Conservation (phyloP, 2,888 invertebrate genomes). For the Drosophila leonis region DNA sequence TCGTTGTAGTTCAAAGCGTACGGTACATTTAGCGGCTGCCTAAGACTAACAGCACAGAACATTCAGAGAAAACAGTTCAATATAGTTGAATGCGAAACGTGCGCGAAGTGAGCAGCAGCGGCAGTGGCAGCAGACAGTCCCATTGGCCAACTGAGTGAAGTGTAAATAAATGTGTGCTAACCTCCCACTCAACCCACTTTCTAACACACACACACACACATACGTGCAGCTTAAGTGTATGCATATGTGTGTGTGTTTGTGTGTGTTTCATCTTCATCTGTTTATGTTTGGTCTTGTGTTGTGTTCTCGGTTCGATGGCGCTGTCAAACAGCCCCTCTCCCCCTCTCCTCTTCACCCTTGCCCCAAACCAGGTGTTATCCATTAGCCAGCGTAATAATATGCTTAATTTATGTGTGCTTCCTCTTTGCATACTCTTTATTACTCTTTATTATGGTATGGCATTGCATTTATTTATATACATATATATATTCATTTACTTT, state of each 20-base stretch:
- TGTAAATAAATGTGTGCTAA: constrained; percentile 68
- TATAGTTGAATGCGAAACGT: constrained; percentile 63
- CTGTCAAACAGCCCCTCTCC: constrained; percentile 46
- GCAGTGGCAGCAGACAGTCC: constrained; percentile 45
- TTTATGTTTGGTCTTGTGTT: constrained; percentile 60
- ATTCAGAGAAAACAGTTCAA: constrained; percentile 16
- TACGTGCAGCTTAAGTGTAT: background rate
- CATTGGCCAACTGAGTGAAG: constrained; percentile 75
- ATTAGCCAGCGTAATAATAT: constrained; percentile 51
- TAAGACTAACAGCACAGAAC: constrained; percentile 18
- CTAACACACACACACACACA: constrained; percentile 21
- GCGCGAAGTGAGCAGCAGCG: constrained; percentile 66
- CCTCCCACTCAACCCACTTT: constrained; percentile 9
- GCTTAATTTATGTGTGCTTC: constrained; percentile 43
- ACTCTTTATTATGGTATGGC: constrained; percentile 36
- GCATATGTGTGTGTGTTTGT: constrained; percentile 10
- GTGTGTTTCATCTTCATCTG: constrained; percentile 56
- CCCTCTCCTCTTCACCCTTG: background rate
- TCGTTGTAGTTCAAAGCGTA: constrained; percentile 73
- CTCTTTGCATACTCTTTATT: constrained; percentile 3
- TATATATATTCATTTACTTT: background rate
- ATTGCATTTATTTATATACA: constrained; percentile 27
- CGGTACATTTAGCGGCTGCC: constrained; percentile 45
- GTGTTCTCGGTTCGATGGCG: constrained; percentile 58
- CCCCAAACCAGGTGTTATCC: constrained; percentile 45